Evolutionary conservation across 1,140 invertebrate species (phyloP).

Genomic region (Ptiloglossa arizonensis): DNA sequence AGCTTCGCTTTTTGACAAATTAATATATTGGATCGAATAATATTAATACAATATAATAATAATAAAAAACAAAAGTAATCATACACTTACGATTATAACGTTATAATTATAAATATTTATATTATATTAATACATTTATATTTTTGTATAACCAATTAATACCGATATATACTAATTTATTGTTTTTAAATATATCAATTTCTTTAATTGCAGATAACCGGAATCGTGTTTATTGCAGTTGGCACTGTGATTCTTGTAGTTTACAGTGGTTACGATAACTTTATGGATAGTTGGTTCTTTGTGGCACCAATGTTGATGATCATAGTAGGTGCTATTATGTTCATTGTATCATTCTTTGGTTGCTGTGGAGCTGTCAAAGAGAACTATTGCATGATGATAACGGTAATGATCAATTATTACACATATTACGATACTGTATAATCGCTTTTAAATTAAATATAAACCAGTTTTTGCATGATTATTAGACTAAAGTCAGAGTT

Average conservation of each 20-base stretch:
- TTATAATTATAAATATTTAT: too few species aligned
- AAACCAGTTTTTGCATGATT: background rate
- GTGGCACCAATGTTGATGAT: conserved; percentile 90
- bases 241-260: conserved; percentile 86
- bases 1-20: too few species aligned
- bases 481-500: background rate
- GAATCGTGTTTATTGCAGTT: conserved; percentile 88
- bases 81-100: too few species aligned
- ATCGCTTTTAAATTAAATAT: conserved; percentile 1
- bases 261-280: conserved; percentile 87
- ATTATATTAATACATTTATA: too few species aligned
- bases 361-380: conserved; percentile 94
- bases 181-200: conserved; percentile 1
- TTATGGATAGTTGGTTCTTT: conserved; percentile 87
- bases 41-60: too few species aligned
- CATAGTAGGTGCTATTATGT: conserved; percentile 91
- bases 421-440: background rate
- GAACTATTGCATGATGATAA: conserved; percentile 93
- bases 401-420: conserved; percentile 82
- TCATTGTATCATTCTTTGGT: conserved; percentile 93
- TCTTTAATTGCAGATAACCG: conserved; percentile 86
- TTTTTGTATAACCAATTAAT: too few species aligned
- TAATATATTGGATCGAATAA: too few species aligned
- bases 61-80: too few species aligned
- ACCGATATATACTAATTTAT: background rate